Evolutionary conservation across 2,888 invertebrate species (phyloP).

Genomic region (Phaedon cochleariae): DNA sequence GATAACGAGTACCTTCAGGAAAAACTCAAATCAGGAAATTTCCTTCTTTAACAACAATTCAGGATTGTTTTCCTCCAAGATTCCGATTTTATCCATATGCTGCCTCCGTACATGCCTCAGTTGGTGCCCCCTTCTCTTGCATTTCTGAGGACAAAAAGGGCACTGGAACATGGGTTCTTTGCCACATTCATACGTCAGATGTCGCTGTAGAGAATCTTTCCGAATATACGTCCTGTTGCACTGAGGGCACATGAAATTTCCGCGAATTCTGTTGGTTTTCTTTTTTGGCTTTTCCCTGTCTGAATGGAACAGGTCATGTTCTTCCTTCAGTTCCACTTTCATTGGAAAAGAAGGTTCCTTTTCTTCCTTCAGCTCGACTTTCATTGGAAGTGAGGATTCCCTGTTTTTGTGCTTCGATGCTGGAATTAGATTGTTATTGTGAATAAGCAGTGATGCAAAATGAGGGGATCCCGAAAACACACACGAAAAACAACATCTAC

Average conservation of each 20-base stretch:
- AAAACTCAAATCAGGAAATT: not conserved
- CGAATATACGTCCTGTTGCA: conserved; percentile 83
- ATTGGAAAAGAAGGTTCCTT: conserved; percentile 16
- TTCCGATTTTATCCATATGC: conserved; percentile 64
- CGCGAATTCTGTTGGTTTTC: conserved; percentile 55
- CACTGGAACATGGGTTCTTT: conserved; percentile 77
- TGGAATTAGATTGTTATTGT: not conserved
- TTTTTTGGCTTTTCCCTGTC: conserved; percentile 39
- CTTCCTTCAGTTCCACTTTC: conserved; percentile 28
- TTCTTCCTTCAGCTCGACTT: too few species aligned
- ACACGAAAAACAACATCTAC: too few species aligned
- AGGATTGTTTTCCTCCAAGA: conserved; percentile 63
- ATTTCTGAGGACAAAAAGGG: conserved; percentile 73
- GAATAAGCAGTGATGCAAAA: not conserved
- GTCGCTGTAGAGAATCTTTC: conserved; percentile 80
- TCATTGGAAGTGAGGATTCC: not conserved
- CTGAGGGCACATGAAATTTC: conserved; percentile 67
- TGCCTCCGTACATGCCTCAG: conserved; percentile 66
- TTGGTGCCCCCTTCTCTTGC: conserved; percentile 72
- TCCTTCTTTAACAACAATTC: conserved; percentile 47
- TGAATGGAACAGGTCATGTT: conserved; percentile 21
- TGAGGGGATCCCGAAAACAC: not conserved
- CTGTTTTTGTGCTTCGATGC: not conserved
- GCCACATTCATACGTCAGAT: conserved; percentile 80
- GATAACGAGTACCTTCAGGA: conserved; percentile 1